Evolutionary conservation across 2,797 vertebrate genomes (phyloP), one percentile per base, ranked within the genome.

Genomic region (Lacerta agilis): DNA sequence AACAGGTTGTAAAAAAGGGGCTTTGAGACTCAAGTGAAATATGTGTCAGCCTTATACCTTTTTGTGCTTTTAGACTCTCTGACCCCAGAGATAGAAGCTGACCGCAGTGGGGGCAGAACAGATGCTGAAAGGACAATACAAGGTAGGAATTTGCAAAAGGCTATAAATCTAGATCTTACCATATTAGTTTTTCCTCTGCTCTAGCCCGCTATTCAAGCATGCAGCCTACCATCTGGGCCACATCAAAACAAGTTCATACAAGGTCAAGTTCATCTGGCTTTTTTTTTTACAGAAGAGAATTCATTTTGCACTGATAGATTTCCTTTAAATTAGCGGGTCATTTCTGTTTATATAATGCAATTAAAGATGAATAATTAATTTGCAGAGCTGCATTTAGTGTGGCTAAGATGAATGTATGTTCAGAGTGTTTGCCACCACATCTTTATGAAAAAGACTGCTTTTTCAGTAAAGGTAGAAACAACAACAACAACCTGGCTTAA

Each of bases 91-190:
- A 98, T 99, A 98, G 99, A 99, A 98, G 98, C 98, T 98, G 99
- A 99, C 98, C 99, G 98, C 98, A 98, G 98, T 94, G 98, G 98
- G 97, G 98, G 98, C 97, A 98, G 99, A 99, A 98, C 99, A 99
- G 99, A 99, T 99, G 98, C 99, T 98, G 99, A 99, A 98, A 99
- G 99, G 98, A 99, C 99, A 99, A 99, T 99, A 99, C 99, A 99
- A 99, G 99, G 99, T 99, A 99, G 97, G 98, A 98, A 98, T 98
- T 97, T 97, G 98, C 98, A 98, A 98, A 97, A 98, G 98, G 98
- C 98, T 97, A 99, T 99, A 99, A 99, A 99, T 99, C 98, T 99
- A 97, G 97, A 97, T 98, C 96, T 96, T 94, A 97, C 97, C 97
- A 95, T 98, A 97, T 98, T 98, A 98, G 98, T 97, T 98, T 98